Evolutionary conservation across 2,888 invertebrate genomes (phyloP).

Genomic region (Lamellibrachia satsuma): DNA sequence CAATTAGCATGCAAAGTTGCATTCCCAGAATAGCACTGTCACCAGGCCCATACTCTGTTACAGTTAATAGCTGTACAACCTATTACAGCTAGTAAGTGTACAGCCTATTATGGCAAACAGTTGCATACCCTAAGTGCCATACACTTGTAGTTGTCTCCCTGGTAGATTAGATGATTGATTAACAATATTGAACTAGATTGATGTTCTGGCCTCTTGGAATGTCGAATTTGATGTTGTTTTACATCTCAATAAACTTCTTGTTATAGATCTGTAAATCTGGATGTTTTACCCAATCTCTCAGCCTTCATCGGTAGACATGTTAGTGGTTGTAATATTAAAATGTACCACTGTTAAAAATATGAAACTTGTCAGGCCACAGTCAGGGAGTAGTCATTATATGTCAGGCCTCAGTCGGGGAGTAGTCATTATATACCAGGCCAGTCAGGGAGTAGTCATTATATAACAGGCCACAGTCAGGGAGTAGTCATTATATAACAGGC

Average conservation of each 20-base stretch:
- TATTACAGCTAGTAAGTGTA: neutral
- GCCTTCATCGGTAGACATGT: too few species aligned
- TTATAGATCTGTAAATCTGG: neutral
- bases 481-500: too few species aligned
- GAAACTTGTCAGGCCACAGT: too few species aligned
- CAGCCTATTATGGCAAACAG: neutral
- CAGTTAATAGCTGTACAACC: neutral
- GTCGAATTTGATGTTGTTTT: neutral
- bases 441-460: too few species aligned
- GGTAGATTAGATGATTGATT: neutral
- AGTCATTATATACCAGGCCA: too few species aligned
- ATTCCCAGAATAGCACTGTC: neutral
- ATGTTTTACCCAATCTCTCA: too few species aligned
- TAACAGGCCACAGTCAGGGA: too few species aligned
- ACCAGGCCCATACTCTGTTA: neutral
- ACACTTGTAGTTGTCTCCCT: neutral
- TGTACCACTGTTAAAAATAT: too few species aligned
- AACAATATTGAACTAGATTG: neutral
- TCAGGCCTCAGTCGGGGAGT: too few species aligned
- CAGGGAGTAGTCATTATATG: too few species aligned
- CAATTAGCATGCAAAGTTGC: constrained; percentile 12
- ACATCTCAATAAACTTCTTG: neutral
- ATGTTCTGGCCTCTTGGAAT: neutral
- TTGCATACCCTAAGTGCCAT: neutral
- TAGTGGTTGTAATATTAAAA: too few species aligned